Conservation (phyloP, 2,113 vertebrate genomes). For the Accipiter cooperii region DNA sequence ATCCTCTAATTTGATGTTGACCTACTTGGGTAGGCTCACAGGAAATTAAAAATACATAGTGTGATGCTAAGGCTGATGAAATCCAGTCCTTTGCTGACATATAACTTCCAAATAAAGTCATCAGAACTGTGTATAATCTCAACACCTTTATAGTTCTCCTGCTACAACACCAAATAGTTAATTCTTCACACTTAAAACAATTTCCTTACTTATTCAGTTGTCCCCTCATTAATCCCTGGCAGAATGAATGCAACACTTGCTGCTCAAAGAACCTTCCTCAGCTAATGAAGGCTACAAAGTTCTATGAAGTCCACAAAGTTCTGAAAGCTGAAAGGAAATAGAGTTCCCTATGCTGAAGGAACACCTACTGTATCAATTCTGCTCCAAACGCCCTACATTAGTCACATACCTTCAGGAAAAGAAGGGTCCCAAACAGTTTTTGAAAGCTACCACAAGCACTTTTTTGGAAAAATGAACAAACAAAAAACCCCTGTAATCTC, state of each 20-base stretch:
- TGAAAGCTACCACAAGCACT: background rate
- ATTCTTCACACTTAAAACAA: background rate
- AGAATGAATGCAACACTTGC: background rate
- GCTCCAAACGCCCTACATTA: background rate
- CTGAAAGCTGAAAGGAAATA: background rate
- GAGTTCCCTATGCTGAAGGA: background rate
- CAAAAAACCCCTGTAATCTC: background rate
- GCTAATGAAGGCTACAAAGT: background rate
- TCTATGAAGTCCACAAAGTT: background rate
- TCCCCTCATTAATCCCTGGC: background rate
- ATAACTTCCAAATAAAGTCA: background rate
- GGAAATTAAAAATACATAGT: background rate
- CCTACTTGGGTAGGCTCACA: background rate
- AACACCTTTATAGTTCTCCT: background rate
- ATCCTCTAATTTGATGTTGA: background rate
- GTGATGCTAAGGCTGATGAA: background rate
- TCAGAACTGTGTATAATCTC: background rate
- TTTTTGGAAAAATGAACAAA: background rate
- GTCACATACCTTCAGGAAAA: background rate
- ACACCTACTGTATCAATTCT: background rate
- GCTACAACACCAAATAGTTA: background rate
- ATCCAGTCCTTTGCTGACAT: background rate
- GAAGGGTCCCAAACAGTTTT: background rate
- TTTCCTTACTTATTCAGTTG: background rate
- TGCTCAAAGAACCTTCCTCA: background rate